phyloP scores from a whole-genome alignment of 2,113 vertebrate species.

The Trachemys scripta region DNA sequence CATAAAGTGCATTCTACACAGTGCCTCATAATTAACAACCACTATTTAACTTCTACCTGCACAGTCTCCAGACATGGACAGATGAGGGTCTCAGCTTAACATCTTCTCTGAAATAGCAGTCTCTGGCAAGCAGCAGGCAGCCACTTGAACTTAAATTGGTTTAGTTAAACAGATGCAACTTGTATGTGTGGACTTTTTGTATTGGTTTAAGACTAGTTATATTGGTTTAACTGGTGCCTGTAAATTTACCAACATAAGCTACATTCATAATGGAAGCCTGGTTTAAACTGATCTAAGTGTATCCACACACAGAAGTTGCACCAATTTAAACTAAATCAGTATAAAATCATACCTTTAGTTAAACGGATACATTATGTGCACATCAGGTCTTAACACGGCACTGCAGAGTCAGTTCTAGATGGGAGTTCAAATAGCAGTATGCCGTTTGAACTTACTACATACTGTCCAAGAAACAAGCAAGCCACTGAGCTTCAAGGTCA shows the following conservation, averaged over 20 bases:
- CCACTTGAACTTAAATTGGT: neutral
- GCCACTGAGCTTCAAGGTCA: neutral
- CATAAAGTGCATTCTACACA: neutral
- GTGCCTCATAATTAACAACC: neutral
- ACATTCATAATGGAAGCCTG: no score
- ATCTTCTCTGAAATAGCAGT: neutral
- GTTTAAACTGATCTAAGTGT: no score
- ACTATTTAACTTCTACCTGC: neutral
- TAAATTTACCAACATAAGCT: neutral
- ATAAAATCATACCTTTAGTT: neutral
- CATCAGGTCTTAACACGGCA: neutral
- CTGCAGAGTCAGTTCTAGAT: neutral
- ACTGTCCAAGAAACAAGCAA: neutral
- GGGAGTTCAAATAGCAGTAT: conserved; percentile 21
- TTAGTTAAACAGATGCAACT: neutral
- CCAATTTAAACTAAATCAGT: neutral
- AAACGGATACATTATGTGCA: neutral
- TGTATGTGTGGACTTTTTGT: neutral
- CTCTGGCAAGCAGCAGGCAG: neutral
- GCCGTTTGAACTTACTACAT: neutral
- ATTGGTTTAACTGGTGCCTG: neutral
- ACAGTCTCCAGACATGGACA: neutral
- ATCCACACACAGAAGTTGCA: neutral
- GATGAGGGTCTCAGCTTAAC: neutral
- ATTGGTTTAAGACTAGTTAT: neutral